Conservation (phyloP, 2,113 vertebrate genomes). For the Taurulus bubalis region DNA sequence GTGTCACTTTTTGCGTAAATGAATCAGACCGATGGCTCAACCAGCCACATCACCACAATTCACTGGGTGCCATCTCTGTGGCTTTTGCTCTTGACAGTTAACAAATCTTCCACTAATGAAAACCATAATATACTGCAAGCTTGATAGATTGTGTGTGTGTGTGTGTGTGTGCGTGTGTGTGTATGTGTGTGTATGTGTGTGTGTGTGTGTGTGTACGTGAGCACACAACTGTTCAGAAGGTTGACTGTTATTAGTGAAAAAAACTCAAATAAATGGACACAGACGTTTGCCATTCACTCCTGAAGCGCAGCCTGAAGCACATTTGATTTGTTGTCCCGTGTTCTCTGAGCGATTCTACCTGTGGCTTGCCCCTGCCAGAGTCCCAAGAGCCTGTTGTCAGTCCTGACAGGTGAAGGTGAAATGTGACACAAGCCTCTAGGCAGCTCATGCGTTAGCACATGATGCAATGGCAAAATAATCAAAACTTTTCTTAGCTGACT, state of each 20-base stretch:
- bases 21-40: constrained; percentile 44
- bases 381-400: constrained; percentile 40
- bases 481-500: constrained; percentile 10
- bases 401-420: constrained; percentile 51
- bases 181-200: not conserved
- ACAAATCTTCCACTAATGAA: constrained; percentile 64
- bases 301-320: constrained; percentile 21
- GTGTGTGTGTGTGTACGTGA: not conserved
- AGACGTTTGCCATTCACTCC: constrained; percentile 23
- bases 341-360: constrained; percentile 23
- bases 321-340: constrained; percentile 42
- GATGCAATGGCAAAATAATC: constrained; percentile 32
- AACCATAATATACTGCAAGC: constrained; percentile 44
- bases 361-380: constrained; percentile 20
- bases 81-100: constrained; percentile 58
- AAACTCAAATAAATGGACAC: constrained; percentile 5
- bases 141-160: constrained; percentile 42
- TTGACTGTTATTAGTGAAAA: not conserved
- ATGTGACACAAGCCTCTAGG: constrained; percentile 32
- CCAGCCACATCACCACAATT: constrained; percentile 69
- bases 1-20: constrained; percentile 62
- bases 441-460: constrained; percentile 21
- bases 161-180: constrained; percentile 14
- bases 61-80: constrained; percentile 56
- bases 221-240: constrained; percentile 7